Base-by-base conservation (phyloP, 2,888 invertebrate genomes). In the Cataglyphis cursor region DNA sequence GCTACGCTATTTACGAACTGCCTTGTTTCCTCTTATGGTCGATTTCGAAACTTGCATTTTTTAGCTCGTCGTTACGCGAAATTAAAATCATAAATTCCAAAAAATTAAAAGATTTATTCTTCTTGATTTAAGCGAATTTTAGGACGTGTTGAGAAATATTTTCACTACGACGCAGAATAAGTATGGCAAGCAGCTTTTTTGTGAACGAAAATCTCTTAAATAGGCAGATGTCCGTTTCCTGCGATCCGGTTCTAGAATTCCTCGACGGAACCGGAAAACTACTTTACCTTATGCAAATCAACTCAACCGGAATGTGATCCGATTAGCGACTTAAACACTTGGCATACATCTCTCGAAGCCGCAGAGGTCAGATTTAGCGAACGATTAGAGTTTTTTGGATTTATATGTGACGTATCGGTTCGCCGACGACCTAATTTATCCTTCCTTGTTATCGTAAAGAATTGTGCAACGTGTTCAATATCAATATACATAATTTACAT, bases 1-100 rank as follows among this genome's bases (percentile, higher is more conserved):
- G 82, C 83, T 88, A 81, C 80, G 83, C 87, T 88, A 89, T 90
- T 89, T 88, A 87, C 80, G 81, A 54, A 82, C 75, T 75, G 28
- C 64, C 2, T 28, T 2, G 76, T 62, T 83, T 78, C 66, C 62
- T 64, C 28, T 57, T 73, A 64, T 44, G 51, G 28, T 72, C 72
- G 68, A 80, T 85, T 83, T 83, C 59, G 65, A 61, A 68, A 41
- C 65, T 62, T 51, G 65, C 62, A 70, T 68, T 70, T 51, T 73
- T n/a, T 54, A 35, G n/a, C 61, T 54, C 15, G 38, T 65, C 65
- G 57, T 82, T 83, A 68, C 59, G 31, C 44, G 57, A 73, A 54
- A 85, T 85, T 65, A 72, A 83, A 75, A 81, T 41, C 70, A 57
- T 87, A 89, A 85, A 81, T 83, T 85, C 41, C 48, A 35, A 54